Evolutionary conservation across 2,113 vertebrate species (phyloP).

Genomic region (Silurus meridionalis): DNA sequence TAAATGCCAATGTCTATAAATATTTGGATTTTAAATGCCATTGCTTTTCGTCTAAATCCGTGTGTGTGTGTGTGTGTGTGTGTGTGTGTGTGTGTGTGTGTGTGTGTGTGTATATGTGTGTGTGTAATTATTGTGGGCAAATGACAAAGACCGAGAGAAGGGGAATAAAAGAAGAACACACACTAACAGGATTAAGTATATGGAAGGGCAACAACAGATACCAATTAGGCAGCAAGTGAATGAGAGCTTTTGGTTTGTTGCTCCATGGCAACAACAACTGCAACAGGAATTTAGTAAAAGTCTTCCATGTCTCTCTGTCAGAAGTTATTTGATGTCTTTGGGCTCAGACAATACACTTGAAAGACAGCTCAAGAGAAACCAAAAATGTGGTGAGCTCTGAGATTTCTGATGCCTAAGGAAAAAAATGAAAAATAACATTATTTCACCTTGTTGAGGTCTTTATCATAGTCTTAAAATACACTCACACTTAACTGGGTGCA

Average conservation of each 20-base stretch:
- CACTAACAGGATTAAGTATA: not conserved
- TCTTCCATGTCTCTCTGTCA: not conserved
- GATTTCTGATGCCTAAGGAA: not conserved
- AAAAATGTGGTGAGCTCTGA: not conserved
- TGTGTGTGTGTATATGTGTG: not conserved
- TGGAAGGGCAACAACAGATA: not conserved
- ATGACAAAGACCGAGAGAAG: not conserved
- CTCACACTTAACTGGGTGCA: not conserved
- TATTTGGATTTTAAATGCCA: slow-evolving; percentile 6
- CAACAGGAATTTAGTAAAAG: slow-evolving; percentile 13
- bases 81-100: not conserved
- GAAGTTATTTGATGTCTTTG: slow-evolving; percentile 9
- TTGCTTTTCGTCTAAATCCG: not conserved
- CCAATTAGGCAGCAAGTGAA: slow-evolving; percentile 14
- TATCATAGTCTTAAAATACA: not conserved
- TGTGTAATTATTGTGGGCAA: not conserved
- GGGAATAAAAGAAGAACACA: not conserved
- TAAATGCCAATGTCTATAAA: not conserved
- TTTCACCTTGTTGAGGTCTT: not conserved
- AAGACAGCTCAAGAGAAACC: not conserved
- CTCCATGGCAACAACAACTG: not conserved
- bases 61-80: not conserved
- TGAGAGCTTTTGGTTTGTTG: slow-evolving; percentile 13
- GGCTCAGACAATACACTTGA: not conserved
- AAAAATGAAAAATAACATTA: not conserved